Conservation (phyloP, 2,113 vertebrate species). For the Callospermophilus lateralis region DNA sequence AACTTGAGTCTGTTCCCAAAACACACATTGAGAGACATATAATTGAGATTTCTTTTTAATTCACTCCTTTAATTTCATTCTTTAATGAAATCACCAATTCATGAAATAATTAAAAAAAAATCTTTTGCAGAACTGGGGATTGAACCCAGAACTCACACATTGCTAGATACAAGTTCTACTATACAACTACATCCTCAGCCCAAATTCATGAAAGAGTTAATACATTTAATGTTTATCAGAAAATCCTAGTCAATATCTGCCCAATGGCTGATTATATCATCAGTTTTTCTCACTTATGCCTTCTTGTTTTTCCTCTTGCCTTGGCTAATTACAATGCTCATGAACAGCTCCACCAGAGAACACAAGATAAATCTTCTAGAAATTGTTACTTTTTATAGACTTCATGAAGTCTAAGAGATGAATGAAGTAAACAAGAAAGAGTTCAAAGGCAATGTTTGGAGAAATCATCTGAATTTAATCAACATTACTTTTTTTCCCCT, state of each 20-base stretch:
- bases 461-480: slow-evolving; percentile 28
- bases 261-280: background rate
- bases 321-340: background rate
- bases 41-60: background rate
- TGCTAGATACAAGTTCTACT: background rate
- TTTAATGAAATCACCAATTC: background rate
- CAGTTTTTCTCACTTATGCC: background rate
- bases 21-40: background rate
- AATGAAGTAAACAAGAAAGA: slow-evolving; percentile 18
- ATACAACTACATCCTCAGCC: background rate
- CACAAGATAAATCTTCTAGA: background rate
- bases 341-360: background rate
- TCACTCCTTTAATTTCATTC: background rate
- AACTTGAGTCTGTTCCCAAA: background rate
- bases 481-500: background rate
- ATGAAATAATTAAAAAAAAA: background rate
- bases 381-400: slow-evolving; percentile 20
- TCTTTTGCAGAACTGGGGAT: background rate
- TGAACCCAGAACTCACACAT: background rate
- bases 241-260: background rate
- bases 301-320: background rate
- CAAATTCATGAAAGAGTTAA: background rate
- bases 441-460: background rate
- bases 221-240: background rate
- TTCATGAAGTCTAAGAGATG: background rate